Evolutionary conservation across 1,140 invertebrate genomes (phyloP).

Genomic region (Onthophagus taurus): DNA sequence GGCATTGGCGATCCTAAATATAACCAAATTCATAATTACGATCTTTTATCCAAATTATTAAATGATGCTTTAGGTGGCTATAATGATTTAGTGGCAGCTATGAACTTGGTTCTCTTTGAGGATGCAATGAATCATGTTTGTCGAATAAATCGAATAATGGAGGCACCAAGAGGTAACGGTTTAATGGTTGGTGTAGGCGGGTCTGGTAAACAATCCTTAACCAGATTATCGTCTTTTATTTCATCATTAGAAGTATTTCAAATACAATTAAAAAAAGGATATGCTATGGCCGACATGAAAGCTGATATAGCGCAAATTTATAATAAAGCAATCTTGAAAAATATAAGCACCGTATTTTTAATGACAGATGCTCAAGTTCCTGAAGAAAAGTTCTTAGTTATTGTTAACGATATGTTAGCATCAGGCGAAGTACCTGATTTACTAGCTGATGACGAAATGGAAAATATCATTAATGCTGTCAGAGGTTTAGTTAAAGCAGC

Average conservation of each 20-base stretch:
- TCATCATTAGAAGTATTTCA: conserved; percentile 85
- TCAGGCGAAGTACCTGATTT: conserved; percentile 90
- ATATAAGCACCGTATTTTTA: conserved; percentile 76
- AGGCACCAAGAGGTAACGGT: conserved; percentile 84
- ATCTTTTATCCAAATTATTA: conserved; percentile 62
- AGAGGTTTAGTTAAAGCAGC: conserved; percentile 76
- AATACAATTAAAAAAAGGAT: conserved; percentile 82
- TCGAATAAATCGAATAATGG: conserved; percentile 86
- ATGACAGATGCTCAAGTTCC: conserved; percentile 91
- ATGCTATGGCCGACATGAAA: conserved; percentile 74
- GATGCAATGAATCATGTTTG: conserved; percentile 90
- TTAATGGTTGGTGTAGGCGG: conserved; percentile 89
- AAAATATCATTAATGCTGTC: conserved; percentile 74
- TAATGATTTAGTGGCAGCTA: conserved; percentile 75
- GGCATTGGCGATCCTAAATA: conserved; percentile 90
- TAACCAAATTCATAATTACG: conserved; percentile 64
- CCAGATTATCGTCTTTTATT: conserved; percentile 79
- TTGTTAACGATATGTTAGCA: conserved; percentile 89
- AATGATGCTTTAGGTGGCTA: conserved; percentile 76
- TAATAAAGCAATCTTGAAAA: conserved; percentile 79
- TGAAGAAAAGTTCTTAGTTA: conserved; percentile 83
- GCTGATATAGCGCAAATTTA: conserved; percentile 75
- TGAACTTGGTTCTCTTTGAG: conserved; percentile 94
- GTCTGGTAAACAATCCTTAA: conserved; percentile 87
- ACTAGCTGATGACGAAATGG: conserved; percentile 83